These are phyloP conservation scores for Amphipyra tragopoginis DNA, from an alignment of 2,888 invertebrate species.

Conservation along the genomic window DNA sequence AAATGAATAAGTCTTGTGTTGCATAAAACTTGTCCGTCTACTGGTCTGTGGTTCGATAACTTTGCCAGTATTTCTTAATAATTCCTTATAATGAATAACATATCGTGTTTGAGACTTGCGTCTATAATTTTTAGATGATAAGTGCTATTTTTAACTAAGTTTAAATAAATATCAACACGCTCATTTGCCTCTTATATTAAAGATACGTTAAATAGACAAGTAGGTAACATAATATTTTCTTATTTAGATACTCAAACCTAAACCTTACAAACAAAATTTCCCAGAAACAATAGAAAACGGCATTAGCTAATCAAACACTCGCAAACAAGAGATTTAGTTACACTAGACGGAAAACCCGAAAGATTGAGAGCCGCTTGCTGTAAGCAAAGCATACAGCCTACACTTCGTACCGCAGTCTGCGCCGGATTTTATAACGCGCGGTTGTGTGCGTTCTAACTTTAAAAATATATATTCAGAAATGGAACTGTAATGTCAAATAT, in stretches of 20 bases:
- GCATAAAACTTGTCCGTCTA: conserved; percentile 38
- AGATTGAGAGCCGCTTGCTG: conserved; percentile 76
- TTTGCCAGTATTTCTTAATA: conserved; percentile 5
- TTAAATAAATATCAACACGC: too few species aligned
- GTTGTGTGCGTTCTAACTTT: conserved; percentile 61
- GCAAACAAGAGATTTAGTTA: conserved; percentile 42
- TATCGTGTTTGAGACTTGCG: too few species aligned
- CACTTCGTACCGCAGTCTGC: conserved; percentile 59
- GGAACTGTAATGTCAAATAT: conserved; percentile 41
- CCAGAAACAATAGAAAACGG: conserved; percentile 38
- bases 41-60: conserved; percentile 42
- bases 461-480: conserved; percentile 28
- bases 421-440: conserved; percentile 64
- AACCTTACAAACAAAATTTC: conserved; percentile 25
- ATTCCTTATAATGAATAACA: too few species aligned
- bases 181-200: too few species aligned
- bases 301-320: conserved; percentile 53
- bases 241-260: conserved; percentile 1
- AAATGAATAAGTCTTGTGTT: conserved; percentile 42
- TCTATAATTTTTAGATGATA: too few species aligned
- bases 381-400: conserved; percentile 75
- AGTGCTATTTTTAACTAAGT: too few species aligned
- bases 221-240: conserved; percentile 19
- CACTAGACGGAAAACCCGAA: conserved; percentile 52
- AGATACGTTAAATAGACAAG: neutral